Conservation (phyloP, 2,113 vertebrate genomes). For the Talpa occidentalis region DNA sequence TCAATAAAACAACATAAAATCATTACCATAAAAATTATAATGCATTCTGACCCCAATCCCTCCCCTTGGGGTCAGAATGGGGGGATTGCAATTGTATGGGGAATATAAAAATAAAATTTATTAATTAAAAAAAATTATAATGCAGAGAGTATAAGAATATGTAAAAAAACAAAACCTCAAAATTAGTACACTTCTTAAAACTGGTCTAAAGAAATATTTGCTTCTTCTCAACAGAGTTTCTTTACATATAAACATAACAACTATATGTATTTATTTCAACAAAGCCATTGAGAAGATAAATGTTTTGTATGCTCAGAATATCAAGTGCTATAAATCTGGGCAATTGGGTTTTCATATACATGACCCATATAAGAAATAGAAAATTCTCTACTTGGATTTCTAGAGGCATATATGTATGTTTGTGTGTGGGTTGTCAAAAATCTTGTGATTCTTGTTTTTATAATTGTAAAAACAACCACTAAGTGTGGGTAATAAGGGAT, state of each 20-base stretch:
- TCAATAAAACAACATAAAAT: too few species aligned
- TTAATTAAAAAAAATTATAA: too few species aligned
- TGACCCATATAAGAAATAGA: neutral
- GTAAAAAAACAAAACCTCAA: too few species aligned
- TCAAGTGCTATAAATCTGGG: neutral
- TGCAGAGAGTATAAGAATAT: too few species aligned
- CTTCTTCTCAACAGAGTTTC: constrained; percentile 15
- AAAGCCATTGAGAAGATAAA: neutral
- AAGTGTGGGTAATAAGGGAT: neutral
- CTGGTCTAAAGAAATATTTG: neutral
- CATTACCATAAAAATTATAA: too few species aligned
- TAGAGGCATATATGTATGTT: neutral
- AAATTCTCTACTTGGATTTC: neutral
- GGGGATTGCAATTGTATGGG: too few species aligned
- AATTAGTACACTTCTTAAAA: too few species aligned
- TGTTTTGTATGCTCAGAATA: neutral
- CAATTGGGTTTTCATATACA: neutral
- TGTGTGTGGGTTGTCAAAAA: constrained; percentile 19
- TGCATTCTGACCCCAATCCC: too few species aligned
- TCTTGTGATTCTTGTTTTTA: neutral
- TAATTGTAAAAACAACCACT: neutral
- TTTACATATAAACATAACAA: neutral
- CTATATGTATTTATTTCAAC: neutral
- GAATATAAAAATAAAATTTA: too few species aligned
- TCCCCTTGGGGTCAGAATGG: too few species aligned